Evolutionary conservation across 2,113 vertebrate species (phyloP).

Genomic region (Ammodytes dubius): DNA sequence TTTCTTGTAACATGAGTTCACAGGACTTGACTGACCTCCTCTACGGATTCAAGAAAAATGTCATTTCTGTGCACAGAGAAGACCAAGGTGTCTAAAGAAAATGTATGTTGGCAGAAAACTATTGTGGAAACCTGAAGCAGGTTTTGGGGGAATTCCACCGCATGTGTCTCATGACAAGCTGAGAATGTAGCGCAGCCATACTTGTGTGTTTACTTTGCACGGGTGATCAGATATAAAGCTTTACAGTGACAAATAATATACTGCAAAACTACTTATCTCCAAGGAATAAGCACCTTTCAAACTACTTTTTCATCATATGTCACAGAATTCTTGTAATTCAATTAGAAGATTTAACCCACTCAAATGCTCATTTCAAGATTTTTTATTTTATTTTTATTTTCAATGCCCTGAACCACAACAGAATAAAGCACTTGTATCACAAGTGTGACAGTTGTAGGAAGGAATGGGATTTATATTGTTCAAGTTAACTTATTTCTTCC

Average conservation of each 20-base stretch:
- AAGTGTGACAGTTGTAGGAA: not conserved
- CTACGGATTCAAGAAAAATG: conserved; percentile 11
- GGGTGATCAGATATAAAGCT: not conserved
- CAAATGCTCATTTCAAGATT: not conserved
- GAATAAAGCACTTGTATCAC: not conserved
- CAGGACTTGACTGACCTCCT: not conserved
- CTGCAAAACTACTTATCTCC: not conserved
- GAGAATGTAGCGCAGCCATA: not conserved
- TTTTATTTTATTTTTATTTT: not conserved
- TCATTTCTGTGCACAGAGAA: not conserved
- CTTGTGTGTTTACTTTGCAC: not conserved
- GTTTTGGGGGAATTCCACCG: conserved; percentile 26
- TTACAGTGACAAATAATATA: too few relatives aligned
- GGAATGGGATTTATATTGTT: too few relatives aligned
- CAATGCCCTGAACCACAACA: too few relatives aligned
- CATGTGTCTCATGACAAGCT: conserved; percentile 9
- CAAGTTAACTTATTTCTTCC: too few relatives aligned
- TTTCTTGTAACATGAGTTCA: conserved; percentile 20
- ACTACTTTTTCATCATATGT: not conserved
- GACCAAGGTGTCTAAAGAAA: conserved; percentile 6
- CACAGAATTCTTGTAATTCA: not conserved
- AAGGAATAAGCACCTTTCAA: not conserved
- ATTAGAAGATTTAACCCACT: too few relatives aligned
- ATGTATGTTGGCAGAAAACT: not conserved
- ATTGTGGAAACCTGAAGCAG: conserved; percentile 21